Conservation (phyloP, 2,797 vertebrate genomes). For the Lates japonicus region DNA sequence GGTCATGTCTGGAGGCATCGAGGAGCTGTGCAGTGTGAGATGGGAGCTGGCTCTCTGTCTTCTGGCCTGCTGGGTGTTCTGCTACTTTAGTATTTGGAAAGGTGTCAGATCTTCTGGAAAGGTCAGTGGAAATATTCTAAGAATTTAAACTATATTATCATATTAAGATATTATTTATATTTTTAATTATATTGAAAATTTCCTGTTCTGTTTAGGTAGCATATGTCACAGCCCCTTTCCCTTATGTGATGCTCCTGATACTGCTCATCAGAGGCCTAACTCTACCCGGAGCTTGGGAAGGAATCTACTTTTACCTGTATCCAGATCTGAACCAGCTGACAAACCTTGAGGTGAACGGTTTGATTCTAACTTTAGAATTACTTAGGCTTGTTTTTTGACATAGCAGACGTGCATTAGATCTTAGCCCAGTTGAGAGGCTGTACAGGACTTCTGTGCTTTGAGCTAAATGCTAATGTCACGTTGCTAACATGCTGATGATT, state of each 20-base stretch:
- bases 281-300: conserved; percentile 78
- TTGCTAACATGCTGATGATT: too few relatives aligned
- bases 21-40: conserved; percentile 48
- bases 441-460: too few relatives aligned
- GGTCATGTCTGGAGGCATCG: neutral
- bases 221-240: conserved; percentile 77
- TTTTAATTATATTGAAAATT: too few relatives aligned
- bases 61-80: conserved; percentile 60
- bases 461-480: too few relatives aligned
- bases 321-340: conserved; percentile 65
- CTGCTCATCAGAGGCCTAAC: conserved; percentile 76
- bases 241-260: conserved; percentile 74
- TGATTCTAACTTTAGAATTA: neutral
- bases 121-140: conserved; percentile 8
- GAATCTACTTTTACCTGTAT: conserved; percentile 74
- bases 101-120: conserved; percentile 74
- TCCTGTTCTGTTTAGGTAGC: conserved; percentile 55
- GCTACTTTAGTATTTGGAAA: conserved; percentile 80
- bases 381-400: too few relatives aligned
- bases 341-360: conserved; percentile 66
- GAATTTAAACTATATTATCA: neutral
- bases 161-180: neutral
- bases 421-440: too few relatives aligned
- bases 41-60: conserved; percentile 77
- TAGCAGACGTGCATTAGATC: too few relatives aligned